These are phyloP conservation scores for Mesocentrotus franciscanus DNA, from an alignment of 53 echinoderm and acorn worm genomes.

Conservation along the genomic window DNA sequence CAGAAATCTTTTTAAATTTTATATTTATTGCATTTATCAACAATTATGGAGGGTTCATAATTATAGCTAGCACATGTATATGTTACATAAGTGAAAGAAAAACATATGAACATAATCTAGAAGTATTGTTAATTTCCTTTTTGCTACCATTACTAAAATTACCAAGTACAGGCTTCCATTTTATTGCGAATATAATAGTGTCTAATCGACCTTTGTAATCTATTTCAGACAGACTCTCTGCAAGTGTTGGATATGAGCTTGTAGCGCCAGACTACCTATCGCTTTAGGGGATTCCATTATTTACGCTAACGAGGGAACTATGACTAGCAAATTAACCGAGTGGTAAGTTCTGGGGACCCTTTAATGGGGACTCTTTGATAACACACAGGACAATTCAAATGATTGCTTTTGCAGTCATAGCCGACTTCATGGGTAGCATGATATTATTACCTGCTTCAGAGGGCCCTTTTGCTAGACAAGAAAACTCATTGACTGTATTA, in stretches of 20 bases:
- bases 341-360: background rate
- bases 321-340: constrained; percentile 12
- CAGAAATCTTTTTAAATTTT: too few relatives aligned
- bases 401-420: background rate
- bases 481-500: background rate
- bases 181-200: too few relatives aligned
- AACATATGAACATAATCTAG: too few relatives aligned
- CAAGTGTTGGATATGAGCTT: background rate
- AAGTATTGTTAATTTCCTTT: too few relatives aligned
- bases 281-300: background rate
- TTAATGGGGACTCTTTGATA: background rate
- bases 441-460: background rate
- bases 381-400: background rate
- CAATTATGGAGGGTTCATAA: too few relatives aligned
- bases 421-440: background rate
- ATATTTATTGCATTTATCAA: too few relatives aligned
- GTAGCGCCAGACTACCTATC: background rate
- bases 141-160: too few relatives aligned
- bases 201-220: too few relatives aligned
- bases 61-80: too few relatives aligned
- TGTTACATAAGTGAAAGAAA: too few relatives aligned
- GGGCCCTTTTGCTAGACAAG: background rate
- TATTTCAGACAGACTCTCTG: too few relatives aligned
- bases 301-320: constrained; percentile 1
- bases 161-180: too few relatives aligned